Conservation (phyloP, 35 echinoderm and acorn worm species). For the Lytechinus pictus region DNA sequence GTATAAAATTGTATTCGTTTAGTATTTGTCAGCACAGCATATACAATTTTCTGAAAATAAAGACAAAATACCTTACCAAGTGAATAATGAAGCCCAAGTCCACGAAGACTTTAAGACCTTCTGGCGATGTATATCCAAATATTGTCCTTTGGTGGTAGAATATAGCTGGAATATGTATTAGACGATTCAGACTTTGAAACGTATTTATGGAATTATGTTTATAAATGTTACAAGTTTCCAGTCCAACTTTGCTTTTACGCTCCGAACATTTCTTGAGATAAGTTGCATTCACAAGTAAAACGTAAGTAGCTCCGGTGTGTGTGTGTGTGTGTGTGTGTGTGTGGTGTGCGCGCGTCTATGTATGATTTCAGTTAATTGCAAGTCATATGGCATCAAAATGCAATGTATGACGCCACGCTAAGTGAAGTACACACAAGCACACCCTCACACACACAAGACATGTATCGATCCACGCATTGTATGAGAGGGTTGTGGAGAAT, state of each 20-base stretch:
- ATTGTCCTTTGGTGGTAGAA: background rate
- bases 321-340: background rate
- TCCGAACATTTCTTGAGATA: background rate
- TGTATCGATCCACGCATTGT: background rate
- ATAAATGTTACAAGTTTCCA: too few species aligned
- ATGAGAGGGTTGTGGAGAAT: background rate
- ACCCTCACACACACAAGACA: background rate
- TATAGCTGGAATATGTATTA: background rate
- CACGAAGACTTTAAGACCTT: background rate
- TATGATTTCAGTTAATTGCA: too few species aligned
- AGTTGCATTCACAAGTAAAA: background rate
- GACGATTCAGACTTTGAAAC: background rate
- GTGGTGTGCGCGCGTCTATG: background rate
- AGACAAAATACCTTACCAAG: background rate
- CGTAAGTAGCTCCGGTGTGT: background rate
- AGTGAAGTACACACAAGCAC: background rate
- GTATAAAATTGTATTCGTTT: too few species aligned
- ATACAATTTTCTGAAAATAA: background rate
- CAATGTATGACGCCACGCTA: background rate
- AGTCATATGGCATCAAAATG: too few species aligned
- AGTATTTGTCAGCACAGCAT: too few species aligned
- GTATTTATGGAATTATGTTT: background rate
- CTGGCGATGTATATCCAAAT: background rate
- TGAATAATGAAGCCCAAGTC: background rate
- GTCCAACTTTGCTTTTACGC: background rate